phyloP scores from a whole-genome alignment of 1,140 invertebrate genomes.

The Stegodyphus dumicola region DNA sequence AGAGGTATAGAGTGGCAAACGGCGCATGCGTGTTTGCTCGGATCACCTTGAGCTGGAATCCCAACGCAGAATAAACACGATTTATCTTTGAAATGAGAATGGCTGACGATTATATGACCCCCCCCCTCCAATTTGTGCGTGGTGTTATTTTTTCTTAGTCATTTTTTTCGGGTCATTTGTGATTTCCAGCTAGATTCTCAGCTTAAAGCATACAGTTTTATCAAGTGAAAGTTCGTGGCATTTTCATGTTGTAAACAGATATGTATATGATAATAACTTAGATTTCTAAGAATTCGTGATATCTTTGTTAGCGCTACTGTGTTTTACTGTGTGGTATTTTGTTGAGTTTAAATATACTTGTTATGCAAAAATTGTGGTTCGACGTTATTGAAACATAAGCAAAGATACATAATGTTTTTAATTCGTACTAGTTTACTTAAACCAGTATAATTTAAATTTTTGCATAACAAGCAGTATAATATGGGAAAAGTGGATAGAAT shows the following conservation, averaged over 20 bases:
- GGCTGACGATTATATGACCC: conserved; percentile 8
- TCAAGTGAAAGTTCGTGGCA: neutral
- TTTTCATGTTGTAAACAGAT: neutral
- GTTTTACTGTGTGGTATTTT: too few relatives aligned
- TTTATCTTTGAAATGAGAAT: conserved; percentile 50
- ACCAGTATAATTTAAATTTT: too few relatives aligned
- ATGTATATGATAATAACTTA: neutral
- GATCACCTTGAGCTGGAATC: conserved; percentile 52
- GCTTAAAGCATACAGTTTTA: conserved; percentile 2
- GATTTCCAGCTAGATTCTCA: conserved; percentile 4
- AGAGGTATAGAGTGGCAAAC: conserved; percentile 27
- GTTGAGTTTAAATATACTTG: too few relatives aligned
- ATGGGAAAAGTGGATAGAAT: too few relatives aligned
- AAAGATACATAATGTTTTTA: too few relatives aligned
- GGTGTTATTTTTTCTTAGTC: too few relatives aligned
- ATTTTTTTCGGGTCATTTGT: neutral
- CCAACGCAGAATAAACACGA: conserved; percentile 45
- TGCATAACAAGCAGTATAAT: too few relatives aligned
- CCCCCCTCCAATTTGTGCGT: too few relatives aligned
- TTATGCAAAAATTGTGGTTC: too few relatives aligned
- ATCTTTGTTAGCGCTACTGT: too few relatives aligned
- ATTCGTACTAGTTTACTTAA: too few relatives aligned
- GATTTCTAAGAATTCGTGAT: neutral
- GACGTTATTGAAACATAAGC: too few relatives aligned
- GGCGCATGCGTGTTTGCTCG: conserved; percentile 12